A percentile compares a stretch with the other conserved stretches of the same genome.
Conservation (phyloP, 2,888 invertebrate genomes). For the Glyphotaelius pellucidus region DNA sequence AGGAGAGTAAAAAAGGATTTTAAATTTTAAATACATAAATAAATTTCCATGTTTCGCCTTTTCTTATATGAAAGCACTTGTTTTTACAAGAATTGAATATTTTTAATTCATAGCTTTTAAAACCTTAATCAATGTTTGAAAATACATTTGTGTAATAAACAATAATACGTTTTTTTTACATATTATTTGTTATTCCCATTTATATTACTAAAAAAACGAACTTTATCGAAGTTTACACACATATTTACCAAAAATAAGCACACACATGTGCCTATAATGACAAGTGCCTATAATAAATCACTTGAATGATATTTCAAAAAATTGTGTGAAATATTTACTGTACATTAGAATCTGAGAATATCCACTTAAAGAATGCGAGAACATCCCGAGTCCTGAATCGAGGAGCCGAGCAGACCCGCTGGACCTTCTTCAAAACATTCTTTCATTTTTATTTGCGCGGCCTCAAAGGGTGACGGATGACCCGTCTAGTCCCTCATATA, state of each 20-base stretch:
- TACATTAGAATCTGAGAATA: not conserved
- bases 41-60: too few relatives aligned
- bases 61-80: too few relatives aligned
- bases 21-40: too few relatives aligned
- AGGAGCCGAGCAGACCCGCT: not conserved
- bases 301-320: conserved; percentile 8
- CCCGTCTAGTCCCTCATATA: conserved; percentile 60
- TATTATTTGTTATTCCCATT: too few relatives aligned
- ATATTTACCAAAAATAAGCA: not conserved
- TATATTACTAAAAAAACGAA: not conserved
- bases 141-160: too few relatives aligned
- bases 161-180: too few relatives aligned
- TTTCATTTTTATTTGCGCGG: conserved; percentile 62
- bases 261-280: not conserved
- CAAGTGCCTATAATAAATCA: not conserved
- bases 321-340: not conserved
- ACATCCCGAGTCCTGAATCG: not conserved
- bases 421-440: conserved; percentile 62
- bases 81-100: too few relatives aligned
- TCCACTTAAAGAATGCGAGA: not conserved
- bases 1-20: too few relatives aligned
- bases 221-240: not conserved
- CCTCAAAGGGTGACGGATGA: conserved; percentile 66
- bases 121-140: too few relatives aligned
- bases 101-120: too few relatives aligned